These are phyloP conservation scores for Melanotaenia duboulayi DNA, from an alignment of 2,113 vertebrate genomes.

Conservation along the genomic window DNA sequence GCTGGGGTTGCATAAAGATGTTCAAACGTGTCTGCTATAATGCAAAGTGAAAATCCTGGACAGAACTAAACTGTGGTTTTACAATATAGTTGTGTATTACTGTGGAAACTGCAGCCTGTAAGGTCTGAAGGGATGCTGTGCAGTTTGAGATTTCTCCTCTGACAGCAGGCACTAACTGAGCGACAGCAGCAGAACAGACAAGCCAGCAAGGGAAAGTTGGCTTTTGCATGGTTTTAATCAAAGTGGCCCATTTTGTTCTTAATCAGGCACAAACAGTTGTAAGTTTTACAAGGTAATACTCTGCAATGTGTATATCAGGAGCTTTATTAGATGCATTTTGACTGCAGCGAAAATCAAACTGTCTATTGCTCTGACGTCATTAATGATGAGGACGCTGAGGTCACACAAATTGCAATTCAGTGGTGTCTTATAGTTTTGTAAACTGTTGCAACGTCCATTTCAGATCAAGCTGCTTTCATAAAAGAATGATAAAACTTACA, in stretches of 20 bases:
- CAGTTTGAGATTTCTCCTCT: constrained; percentile 14
- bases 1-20: too few species aligned
- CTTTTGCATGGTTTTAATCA: constrained; percentile 11
- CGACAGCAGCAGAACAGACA: constrained; percentile 35
- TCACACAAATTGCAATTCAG: neutral
- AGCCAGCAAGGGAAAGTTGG: constrained; percentile 27
- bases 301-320: constrained; percentile 30
- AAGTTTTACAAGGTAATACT: constrained; percentile 31
- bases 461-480: neutral
- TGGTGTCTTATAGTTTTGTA: neutral
- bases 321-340: constrained; percentile 3
- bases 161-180: neutral
- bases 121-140: neutral
- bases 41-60: neutral
- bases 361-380: neutral
- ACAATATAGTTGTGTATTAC: constrained; percentile 3
- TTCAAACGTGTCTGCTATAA: neutral
- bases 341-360: constrained; percentile 4
- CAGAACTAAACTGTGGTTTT: neutral
- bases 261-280: constrained; percentile 44
- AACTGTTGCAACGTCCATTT: neutral
- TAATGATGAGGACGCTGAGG: neutral
- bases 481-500: constrained; percentile 44
- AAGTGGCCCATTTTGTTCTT: constrained; percentile 27
- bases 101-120: neutral